Evolutionary conservation across 2,797 vertebrate species (phyloP).

Genomic region (Micromesistius poutassou): DNA sequence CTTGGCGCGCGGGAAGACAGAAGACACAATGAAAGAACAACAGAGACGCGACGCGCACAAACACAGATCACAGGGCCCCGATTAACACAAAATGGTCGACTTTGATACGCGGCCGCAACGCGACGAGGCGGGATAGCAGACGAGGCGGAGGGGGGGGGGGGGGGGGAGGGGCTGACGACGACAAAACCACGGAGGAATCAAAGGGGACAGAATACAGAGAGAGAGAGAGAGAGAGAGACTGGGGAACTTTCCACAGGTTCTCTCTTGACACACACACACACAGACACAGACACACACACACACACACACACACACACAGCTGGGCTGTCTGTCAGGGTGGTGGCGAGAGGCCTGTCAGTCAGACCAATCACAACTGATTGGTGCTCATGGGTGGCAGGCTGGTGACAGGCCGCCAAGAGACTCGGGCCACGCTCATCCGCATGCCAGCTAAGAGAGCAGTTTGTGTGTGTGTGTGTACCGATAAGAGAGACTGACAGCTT

Average conservation of each 20-base stretch:
- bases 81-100: slow-evolving; percentile 50
- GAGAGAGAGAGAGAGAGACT: slow-evolving; percentile 38
- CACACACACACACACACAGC: slow-evolving; percentile 58
- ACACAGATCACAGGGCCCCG: slow-evolving; percentile 48
- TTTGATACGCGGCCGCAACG: slow-evolving; percentile 45
- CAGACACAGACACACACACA: slow-evolving; percentile 44
- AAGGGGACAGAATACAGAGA: slow-evolving; percentile 47
- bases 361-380: slow-evolving; percentile 76
- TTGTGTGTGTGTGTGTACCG: slow-evolving; percentile 63
- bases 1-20: slow-evolving; percentile 13
- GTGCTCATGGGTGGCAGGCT: slow-evolving; percentile 75
- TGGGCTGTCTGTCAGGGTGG: slow-evolving; percentile 73
- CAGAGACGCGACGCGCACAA: slow-evolving; percentile 42
- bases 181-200: slow-evolving; percentile 36
- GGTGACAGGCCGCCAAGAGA: slow-evolving; percentile 76
- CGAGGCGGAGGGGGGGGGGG: slow-evolving; percentile 24
- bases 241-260: slow-evolving; percentile 59
- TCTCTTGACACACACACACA: slow-evolving; percentile 59
- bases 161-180: not conserved
- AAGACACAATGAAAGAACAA: slow-evolving; percentile 21
- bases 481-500: slow-evolving; percentile 77
- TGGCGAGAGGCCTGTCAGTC: slow-evolving; percentile 72
- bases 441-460: slow-evolving; percentile 75
- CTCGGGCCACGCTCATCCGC: slow-evolving; percentile 71
- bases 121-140: no score